A percentile compares a stretch with the other conserved stretches of the same genome.
These are phyloP conservation scores for Artibeus jamaicensis DNA, from an alignment of 2,797 vertebrate species.

Conservation along the genomic window DNA sequence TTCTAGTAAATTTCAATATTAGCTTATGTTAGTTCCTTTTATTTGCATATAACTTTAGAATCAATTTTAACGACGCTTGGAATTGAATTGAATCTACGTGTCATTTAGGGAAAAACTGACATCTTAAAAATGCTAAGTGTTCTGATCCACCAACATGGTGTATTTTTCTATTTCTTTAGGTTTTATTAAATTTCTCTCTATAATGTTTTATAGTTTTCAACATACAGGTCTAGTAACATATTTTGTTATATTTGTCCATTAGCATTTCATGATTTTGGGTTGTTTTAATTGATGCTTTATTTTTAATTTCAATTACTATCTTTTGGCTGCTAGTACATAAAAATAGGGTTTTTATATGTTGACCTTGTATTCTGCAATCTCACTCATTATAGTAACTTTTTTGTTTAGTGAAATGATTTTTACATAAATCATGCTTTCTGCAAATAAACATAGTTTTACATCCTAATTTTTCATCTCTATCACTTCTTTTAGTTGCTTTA, in stretches of 20 bases:
- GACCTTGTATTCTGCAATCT: not conserved
- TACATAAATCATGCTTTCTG: not conserved
- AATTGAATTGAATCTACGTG: not conserved
- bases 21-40: not conserved
- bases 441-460: not conserved
- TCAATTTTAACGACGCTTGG: not conserved
- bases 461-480: not conserved
- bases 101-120: not conserved
- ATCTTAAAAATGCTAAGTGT: not conserved
- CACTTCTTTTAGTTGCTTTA: not conserved
- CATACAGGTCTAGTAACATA: not conserved
- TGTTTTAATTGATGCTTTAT: not conserved
- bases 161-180: not conserved
- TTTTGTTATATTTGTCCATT: not conserved
- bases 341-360: not conserved
- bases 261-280: not conserved
- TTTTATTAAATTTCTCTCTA: slow-evolving; percentile 22
- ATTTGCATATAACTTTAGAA: not conserved
- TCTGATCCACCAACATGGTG: not conserved
- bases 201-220: not conserved
- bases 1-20: not conserved
- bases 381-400: not conserved
- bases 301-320: not conserved
- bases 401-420: not conserved
- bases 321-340: not conserved